Evolutionary conservation across 2,797 vertebrate genomes (phyloP), one percentile per base, ranked within the genome.

Genomic region (Odontamblyopus lacepedii): DNA sequence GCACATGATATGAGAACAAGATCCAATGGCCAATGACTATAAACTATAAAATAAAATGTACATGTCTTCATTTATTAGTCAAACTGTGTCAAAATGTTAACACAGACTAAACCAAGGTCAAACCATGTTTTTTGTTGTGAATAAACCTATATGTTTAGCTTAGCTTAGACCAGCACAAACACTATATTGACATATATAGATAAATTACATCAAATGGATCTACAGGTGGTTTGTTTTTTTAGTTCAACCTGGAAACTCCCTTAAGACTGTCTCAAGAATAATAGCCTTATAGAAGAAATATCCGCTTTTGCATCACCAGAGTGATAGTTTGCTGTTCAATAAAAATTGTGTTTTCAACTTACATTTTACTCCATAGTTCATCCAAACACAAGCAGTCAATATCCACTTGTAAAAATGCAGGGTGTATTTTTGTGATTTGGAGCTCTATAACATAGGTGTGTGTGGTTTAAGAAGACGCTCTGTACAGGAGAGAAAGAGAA

Each of bases 371-470:
- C 6, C 16, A 51, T 50, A 66, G 50, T 8, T 44, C 13, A 51
- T 41, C 11, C 35, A 41, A 35, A n/a, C 30, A 35, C 8, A n/a
- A 41, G n/a, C 19, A 44, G 62, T 48, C 23, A 53, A 53, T 67
- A 32, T 18, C 27, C 6, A 30, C 44, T 67, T 76, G 50, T 35
- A 64, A 72, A 70, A 72, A 78, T n/a, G 67, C 56, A 26, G 56
- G 63, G 76, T 51, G 75, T 80, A 51, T 78, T 79, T 74, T 80
- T 69, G 41, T 66, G 71, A 78, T 84, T 87, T 68, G 68, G 64
- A 71, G 63, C 80, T 66, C 16, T 63, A 19, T n/a, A 77, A 60
- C 15, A 7, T 4, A 68, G 70, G 62, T 1, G 62, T 81, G 74
- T 63, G 76, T 71, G 48, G 29, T 30, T 67, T 53, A 11, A 77